A percentile compares a stretch with the other conserved stretches of the same genome.
Evolutionary conservation across 1,140 invertebrate species (phyloP).

Genomic region (Caenorhabditis latens): DNA sequence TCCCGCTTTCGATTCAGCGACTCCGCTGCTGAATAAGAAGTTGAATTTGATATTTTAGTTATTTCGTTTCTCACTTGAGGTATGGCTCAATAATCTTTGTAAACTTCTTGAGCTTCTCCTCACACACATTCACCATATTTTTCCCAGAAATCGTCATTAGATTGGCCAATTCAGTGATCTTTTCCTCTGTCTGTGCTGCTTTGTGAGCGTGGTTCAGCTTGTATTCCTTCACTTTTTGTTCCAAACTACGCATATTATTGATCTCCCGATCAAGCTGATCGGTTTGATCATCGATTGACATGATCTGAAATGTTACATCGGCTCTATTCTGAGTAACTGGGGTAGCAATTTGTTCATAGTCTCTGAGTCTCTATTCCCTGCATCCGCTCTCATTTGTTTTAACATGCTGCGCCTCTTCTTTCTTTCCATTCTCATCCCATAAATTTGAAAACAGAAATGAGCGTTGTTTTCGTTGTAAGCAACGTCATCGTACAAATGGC

Average conservation of each 20-base stretch:
- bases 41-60: not conserved
- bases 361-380: not conserved
- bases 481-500: not conserved
- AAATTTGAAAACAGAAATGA: too few relatives aligned
- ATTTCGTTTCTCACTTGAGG: not conserved
- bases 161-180: not conserved
- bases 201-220: not conserved
- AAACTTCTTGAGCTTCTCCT: not conserved
- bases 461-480: not conserved
- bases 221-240: not conserved
- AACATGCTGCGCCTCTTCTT: constrained; percentile 10
- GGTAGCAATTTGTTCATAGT: not conserved
- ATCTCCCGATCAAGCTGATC: constrained; percentile 2
- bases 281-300: not conserved
- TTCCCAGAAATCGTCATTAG: not conserved
- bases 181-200: not conserved
- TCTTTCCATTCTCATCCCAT: not conserved
- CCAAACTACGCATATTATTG: not conserved
- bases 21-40: not conserved
- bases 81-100: not conserved
- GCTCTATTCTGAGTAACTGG: not conserved
- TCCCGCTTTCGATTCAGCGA: not conserved
- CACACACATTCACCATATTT: not conserved
- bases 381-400: not conserved
- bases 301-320: not conserved